A percentile compares a stretch with the other conserved stretches of the same genome.
Evolutionary conservation across 2,888 invertebrate genomes (phyloP).

Genomic region (Odiellus spinosus): DNA sequence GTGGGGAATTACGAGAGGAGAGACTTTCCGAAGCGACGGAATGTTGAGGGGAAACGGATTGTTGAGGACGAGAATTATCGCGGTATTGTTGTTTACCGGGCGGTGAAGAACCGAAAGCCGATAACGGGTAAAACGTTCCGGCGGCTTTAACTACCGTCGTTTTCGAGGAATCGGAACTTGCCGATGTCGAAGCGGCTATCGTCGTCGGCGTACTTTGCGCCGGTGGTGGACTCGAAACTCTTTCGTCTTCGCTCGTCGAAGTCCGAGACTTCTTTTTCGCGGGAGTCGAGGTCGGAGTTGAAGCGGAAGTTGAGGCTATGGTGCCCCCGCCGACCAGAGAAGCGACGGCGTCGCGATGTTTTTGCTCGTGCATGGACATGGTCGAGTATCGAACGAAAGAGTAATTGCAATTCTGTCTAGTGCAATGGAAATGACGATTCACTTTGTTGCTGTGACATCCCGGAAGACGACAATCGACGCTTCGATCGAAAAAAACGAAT

Average conservation of each 20-base stretch:
- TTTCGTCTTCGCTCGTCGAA: conserved; percentile 9
- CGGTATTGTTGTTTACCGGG: background rate
- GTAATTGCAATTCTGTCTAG: conserved; percentile 49
- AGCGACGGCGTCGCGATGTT: conserved; percentile 34
- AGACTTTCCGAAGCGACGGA: background rate
- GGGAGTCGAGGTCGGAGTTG: conserved; percentile 5
- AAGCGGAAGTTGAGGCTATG: conserved; percentile 1
- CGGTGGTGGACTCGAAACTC: conserved; percentile 7
- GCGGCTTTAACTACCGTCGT: conserved; percentile 64
- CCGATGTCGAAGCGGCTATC: background rate
- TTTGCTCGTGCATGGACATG: conserved; percentile 53
- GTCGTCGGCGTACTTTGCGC: background rate
- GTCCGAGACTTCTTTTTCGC: conserved; percentile 13
- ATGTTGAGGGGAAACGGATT: too few relatives aligned
- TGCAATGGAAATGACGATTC: conserved; percentile 61
- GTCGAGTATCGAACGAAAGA: conserved; percentile 56
- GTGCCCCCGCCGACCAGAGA: background rate
- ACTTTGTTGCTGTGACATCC: conserved; percentile 51
- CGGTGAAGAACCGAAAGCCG: conserved; percentile 33
- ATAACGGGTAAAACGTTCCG: conserved; percentile 78
- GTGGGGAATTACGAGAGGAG: background rate
- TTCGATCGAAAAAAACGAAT: conserved; percentile 64
- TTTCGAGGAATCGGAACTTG: conserved; percentile 7
- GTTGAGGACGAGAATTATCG: too few relatives aligned
- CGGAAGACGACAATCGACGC: conserved; percentile 48